Percentiles rank a stretch among this genome's conserved stretches.
phyloP scores from a whole-genome alignment of 2,797 vertebrate species.

The Pterois miles region DNA sequence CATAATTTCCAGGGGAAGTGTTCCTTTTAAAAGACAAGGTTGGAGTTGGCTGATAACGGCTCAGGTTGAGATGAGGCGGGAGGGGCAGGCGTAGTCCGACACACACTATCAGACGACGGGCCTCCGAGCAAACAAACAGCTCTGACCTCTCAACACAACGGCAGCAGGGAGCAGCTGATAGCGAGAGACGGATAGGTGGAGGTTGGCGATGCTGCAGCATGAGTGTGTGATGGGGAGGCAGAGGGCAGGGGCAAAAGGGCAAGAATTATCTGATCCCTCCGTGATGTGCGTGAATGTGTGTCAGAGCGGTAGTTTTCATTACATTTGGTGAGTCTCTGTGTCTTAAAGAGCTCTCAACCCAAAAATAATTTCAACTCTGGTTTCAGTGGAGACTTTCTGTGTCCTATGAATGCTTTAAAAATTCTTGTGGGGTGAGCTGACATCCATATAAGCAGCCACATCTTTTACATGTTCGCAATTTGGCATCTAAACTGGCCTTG shows the following conservation, averaged over 20 bases:
- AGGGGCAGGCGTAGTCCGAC: slow-evolving; percentile 55
- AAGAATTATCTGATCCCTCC: slow-evolving; percentile 49
- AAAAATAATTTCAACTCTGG: background rate
- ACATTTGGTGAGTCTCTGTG: background rate
- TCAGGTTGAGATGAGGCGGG: slow-evolving; percentile 60
- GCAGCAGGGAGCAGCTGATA: slow-evolving; percentile 75
- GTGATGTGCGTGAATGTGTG: slow-evolving; percentile 7
- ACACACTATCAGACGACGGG: slow-evolving; percentile 67
- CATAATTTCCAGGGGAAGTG: slow-evolving; percentile 76
- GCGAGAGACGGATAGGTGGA: slow-evolving; percentile 64
- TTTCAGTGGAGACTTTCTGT: background rate
- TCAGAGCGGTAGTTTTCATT: background rate
- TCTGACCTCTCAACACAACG: slow-evolving; percentile 73
- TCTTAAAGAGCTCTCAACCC: background rate
- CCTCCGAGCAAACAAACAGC: slow-evolving; percentile 77
- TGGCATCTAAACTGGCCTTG: background rate
- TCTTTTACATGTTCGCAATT: background rate
- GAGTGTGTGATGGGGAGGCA: slow-evolving; percentile 41
- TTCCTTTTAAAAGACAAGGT: slow-evolving; percentile 72
- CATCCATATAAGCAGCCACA: background rate
- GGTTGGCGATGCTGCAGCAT: slow-evolving; percentile 35
- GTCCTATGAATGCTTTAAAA: background rate
- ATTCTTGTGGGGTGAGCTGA: background rate
- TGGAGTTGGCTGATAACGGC: slow-evolving; percentile 67
- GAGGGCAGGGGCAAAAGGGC: slow-evolving; percentile 52